Percentiles rank a stretch among this genome's conserved stretches.
phyloP scores from a whole-genome alignment of 1,140 invertebrate species.

The Papilio machaon region DNA sequence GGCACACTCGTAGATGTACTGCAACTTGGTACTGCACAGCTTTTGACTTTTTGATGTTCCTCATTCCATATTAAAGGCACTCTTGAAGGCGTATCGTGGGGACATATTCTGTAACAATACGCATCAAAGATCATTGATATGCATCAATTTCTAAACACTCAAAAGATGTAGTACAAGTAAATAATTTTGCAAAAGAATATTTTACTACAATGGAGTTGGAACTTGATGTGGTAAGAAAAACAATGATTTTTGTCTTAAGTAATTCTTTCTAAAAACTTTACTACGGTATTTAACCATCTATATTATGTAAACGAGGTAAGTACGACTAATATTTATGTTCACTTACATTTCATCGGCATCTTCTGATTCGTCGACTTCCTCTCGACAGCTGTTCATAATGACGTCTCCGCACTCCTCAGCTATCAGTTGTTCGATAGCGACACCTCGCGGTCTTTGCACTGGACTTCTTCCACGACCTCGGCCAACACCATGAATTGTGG shows the following conservation, averaged over 20 bases:
- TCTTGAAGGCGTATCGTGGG: conserved; percentile 87
- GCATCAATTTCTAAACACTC: conserved; percentile 30
- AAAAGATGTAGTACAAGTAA: neutral
- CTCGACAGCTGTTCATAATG: conserved; percentile 65
- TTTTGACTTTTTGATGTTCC: conserved; percentile 67
- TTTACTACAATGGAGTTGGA: neutral
- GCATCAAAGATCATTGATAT: neutral
- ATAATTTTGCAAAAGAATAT: neutral
- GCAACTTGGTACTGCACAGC: conserved; percentile 66
- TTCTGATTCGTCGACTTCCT: conserved; percentile 74
- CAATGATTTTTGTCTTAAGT: too few relatives aligned
- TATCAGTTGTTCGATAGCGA: conserved; percentile 73
- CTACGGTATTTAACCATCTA: neutral
- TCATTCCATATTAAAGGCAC: conserved; percentile 86
- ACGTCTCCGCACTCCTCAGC: conserved; percentile 75
- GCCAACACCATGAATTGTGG: conserved; percentile 67
- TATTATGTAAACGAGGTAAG: neutral
- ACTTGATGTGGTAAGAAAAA: neutral
- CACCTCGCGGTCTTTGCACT: conserved; percentile 66
- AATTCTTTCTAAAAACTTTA: neutral
- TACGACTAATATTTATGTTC: neutral
- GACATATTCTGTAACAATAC: conserved; percentile 79
- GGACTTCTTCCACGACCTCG: conserved; percentile 58
- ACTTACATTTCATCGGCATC: conserved; percentile 74
- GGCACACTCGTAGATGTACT: conserved; percentile 62